Percentiles rank a stretch among this genome's conserved stretches.
Evolutionary conservation across 2,888 invertebrate species (phyloP).

Genomic region (Barypeithes pellucidus): DNA sequence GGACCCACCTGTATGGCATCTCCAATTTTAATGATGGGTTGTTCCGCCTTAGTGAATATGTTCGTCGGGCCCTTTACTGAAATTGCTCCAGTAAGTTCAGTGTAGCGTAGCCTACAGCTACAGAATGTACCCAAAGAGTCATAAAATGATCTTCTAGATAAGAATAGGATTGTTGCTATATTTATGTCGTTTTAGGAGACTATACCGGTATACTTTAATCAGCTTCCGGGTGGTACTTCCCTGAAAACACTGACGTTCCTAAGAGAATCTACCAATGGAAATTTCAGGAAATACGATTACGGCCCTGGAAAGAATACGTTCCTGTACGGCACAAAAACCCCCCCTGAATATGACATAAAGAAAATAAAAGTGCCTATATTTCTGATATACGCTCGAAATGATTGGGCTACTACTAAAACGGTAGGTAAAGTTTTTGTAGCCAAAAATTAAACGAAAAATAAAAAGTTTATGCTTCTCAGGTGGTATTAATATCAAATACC

Average conservation of each 20-base stretch:
- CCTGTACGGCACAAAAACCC: slow-evolving; percentile 72
- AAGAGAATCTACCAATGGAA: slow-evolving; percentile 62
- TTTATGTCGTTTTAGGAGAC: slow-evolving; percentile 63
- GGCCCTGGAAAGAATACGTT: slow-evolving; percentile 71
- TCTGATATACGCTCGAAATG: slow-evolving; percentile 77
- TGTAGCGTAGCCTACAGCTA: neutral
- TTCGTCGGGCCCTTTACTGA: slow-evolving; percentile 66
- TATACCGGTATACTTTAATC: slow-evolving; percentile 65
- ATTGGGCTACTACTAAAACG: slow-evolving; percentile 74
- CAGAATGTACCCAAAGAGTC: neutral
- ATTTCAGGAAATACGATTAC: slow-evolving; percentile 75
- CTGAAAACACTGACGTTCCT: slow-evolving; percentile 65
- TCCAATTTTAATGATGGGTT: slow-evolving; percentile 63
- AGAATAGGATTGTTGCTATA: neutral
- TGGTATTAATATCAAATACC: no score
- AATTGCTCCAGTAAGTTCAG: slow-evolving; percentile 65
- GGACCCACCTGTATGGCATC: slow-evolving; percentile 64
- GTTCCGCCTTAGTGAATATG: slow-evolving; percentile 62
- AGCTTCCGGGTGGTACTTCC: slow-evolving; percentile 66
- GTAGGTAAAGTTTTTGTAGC: no score
- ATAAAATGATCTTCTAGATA: neutral
- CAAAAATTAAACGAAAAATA: no score
- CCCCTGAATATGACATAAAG: slow-evolving; percentile 75
- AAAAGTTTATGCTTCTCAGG: no score
- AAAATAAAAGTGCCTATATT: slow-evolving; percentile 76